phyloP scores from a whole-genome alignment of 2,113 vertebrate species.

The Psephotus haematonotus region DNA sequence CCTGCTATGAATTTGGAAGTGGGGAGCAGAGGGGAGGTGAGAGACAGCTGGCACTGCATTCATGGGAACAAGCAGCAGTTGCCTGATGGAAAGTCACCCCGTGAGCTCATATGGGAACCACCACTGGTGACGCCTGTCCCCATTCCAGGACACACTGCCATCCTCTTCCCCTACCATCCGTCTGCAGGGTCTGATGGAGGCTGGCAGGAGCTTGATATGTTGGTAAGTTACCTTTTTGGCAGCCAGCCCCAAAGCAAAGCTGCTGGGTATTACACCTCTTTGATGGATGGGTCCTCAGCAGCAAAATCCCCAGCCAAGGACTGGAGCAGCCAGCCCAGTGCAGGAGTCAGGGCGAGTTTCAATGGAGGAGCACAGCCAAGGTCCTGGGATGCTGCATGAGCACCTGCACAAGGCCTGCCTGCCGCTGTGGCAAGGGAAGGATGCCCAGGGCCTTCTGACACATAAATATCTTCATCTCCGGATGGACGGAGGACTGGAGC shows the following conservation, averaged over 20 bases:
- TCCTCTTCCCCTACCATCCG: not conserved
- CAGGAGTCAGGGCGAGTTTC: accelerated
- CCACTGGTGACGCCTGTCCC: accelerated
- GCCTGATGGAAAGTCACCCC: too few relatives aligned
- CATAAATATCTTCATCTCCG: not conserved
- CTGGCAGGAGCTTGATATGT: not conserved
- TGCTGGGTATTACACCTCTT: accelerated
- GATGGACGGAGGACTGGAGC: not conserved
- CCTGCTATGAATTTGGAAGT: not conserved
- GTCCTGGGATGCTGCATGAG: accelerated
- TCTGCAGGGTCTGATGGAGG: accelerated
- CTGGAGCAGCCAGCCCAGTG: accelerated
- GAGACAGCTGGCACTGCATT: accelerated
- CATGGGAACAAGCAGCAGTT: not conserved
- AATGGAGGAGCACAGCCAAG: accelerated
- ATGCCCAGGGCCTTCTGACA: not conserved
- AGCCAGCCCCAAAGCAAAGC: not conserved
- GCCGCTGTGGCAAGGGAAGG: accelerated
- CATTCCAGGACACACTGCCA: accelerated
- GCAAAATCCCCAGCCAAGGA: too few relatives aligned
- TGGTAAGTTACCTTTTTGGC: not conserved
- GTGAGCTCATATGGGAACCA: accelerated
- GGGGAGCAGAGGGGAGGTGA: accelerated
- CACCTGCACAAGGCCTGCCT: too few relatives aligned
- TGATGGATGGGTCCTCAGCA: accelerated